phyloP scores from a whole-genome alignment of 2,113 vertebrate species.

The Oryzias celebensis region DNA sequence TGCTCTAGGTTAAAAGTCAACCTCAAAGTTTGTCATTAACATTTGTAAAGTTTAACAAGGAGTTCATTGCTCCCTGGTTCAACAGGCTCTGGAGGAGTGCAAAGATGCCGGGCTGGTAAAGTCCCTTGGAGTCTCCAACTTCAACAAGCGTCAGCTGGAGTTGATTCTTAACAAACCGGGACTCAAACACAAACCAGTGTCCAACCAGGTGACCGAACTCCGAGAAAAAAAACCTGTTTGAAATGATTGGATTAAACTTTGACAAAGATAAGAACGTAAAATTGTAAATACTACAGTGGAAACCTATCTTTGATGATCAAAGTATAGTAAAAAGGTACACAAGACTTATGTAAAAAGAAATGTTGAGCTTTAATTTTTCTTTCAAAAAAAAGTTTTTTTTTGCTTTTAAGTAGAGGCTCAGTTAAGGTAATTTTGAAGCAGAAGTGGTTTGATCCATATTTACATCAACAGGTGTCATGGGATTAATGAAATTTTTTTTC shows the following conservation, averaged over 20 bases:
- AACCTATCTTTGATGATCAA: too few relatives aligned
- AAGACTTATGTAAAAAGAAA: too few relatives aligned
- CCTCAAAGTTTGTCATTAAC: neutral
- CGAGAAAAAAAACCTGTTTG: neutral
- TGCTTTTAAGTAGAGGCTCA: too few relatives aligned
- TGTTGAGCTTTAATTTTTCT: too few relatives aligned
- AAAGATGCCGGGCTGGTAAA: slow-evolving; percentile 91
- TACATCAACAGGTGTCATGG: too few relatives aligned
- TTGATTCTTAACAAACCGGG: slow-evolving; percentile 91
- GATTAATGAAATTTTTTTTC: neutral
- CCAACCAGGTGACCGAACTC: slow-evolving; percentile 83
- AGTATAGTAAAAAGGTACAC: too few relatives aligned
- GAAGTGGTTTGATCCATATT: too few relatives aligned
- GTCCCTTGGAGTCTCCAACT: slow-evolving; percentile 92
- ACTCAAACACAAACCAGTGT: slow-evolving; percentile 89
- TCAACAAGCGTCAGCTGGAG: slow-evolving; percentile 91
- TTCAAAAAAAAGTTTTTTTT: too few relatives aligned
- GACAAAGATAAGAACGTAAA: too few relatives aligned
- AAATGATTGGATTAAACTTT: too few relatives aligned
- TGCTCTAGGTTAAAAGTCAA: neutral
- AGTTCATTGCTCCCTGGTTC: neutral
- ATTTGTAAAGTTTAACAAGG: slow-evolving; percentile 9
- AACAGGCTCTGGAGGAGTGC: slow-evolving; percentile 89
- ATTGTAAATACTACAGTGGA: too few relatives aligned
- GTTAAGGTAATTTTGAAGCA: too few relatives aligned